Conservation (phyloP, 1,140 invertebrate genomes). For the Ceratoteleas bidentatus region DNA sequence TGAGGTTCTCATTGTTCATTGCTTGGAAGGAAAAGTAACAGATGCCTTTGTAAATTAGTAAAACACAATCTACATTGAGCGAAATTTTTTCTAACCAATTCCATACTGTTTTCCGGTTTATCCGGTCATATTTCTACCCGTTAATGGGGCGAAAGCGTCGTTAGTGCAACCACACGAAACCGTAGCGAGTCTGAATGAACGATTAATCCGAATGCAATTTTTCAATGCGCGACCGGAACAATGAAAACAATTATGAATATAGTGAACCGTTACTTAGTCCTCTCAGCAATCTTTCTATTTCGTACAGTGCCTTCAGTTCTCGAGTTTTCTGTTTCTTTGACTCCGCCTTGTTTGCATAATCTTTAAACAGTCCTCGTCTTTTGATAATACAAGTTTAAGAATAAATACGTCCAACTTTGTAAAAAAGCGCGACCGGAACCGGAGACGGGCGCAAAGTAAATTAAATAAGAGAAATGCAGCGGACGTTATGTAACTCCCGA, state of each 20-base stretch:
- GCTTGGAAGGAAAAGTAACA: too few relatives aligned
- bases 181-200: conserved; percentile 38
- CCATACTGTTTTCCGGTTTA: too few relatives aligned
- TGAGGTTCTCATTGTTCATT: too few relatives aligned
- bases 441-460: conserved; percentile 36
- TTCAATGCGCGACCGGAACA: conserved; percentile 35
- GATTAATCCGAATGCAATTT: conserved; percentile 53
- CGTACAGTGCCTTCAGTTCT: conserved; percentile 25
- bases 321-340: conserved; percentile 60
- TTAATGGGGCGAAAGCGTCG: too few relatives aligned
- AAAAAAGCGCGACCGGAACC: conserved; percentile 5
- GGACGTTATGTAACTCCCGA: conserved; percentile 29
- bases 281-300: conserved; percentile 51
- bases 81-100: too few relatives aligned
- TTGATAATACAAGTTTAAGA: conserved; percentile 59
- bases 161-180: conserved; percentile 7
- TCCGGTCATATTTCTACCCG: too few relatives aligned
- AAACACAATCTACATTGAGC: too few relatives aligned
- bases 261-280: conserved; percentile 52
- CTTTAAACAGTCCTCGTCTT: conserved; percentile 61
- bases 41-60: too few relatives aligned
- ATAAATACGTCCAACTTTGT: conserved; percentile 45
- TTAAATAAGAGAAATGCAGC: conserved; percentile 37
- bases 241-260: conserved; percentile 58
- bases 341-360: conserved; percentile 59